Conservation (phyloP, 2,113 vertebrate genomes). For the Ammospiza caudacuta region DNA sequence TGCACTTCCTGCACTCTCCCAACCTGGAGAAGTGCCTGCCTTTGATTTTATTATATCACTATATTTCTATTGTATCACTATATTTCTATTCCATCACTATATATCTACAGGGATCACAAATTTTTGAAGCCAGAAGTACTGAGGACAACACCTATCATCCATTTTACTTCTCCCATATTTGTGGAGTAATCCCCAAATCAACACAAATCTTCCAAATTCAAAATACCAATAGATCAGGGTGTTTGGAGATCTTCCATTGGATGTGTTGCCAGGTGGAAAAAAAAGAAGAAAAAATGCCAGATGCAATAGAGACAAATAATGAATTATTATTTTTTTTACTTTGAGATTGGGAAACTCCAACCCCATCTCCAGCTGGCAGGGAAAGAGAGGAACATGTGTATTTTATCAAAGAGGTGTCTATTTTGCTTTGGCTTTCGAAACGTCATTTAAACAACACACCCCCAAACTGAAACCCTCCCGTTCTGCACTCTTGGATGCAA, state of each 20-base stretch:
- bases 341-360: constrained; percentile 7
- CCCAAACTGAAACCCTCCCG: neutral
- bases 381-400: neutral
- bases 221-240: neutral
- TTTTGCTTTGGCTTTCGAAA: constrained; percentile 14
- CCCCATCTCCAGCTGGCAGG: neutral
- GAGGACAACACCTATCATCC: neutral
- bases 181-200: neutral
- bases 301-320: neutral
- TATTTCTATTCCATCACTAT: neutral
- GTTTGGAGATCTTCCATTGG: neutral
- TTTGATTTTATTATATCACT: neutral
- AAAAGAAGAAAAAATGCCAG: neutral
- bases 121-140: neutral
- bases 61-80: neutral
- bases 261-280: rapidly evolving
- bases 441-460: neutral
- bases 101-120: neutral
- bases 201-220: neutral
- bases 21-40: neutral
- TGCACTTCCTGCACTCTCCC: neutral
- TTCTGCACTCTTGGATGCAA: neutral
- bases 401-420: constrained; percentile 35
- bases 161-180: neutral
- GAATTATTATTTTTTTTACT: neutral